Conservation (phyloP, 2,797 vertebrate genomes). For the Phrynocephalus forsythii region DNA sequence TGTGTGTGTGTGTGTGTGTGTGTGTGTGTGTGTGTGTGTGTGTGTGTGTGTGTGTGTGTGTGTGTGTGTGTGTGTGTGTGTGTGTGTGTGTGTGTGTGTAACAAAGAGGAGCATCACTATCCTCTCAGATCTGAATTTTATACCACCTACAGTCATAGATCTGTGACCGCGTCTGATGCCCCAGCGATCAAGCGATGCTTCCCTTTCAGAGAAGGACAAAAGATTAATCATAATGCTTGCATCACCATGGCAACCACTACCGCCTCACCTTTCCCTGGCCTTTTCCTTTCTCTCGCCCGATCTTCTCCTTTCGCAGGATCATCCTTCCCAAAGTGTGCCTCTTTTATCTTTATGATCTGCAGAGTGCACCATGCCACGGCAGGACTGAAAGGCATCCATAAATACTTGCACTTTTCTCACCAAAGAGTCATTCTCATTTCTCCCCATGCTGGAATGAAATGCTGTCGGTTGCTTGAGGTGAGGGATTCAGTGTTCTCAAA, state of each 20-base stretch:
- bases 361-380: background rate
- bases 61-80: no score
- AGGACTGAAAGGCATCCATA: background rate
- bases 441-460: background rate
- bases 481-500: background rate
- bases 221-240: slow-evolving; percentile 17
- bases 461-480: background rate
- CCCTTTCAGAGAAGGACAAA: slow-evolving; percentile 8
- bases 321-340: background rate
- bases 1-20: no score
- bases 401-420: background rate
- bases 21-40: no score
- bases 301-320: slow-evolving; percentile 10
- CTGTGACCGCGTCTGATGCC: background rate
- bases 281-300: background rate
- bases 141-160: background rate
- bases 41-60: no score
- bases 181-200: slow-evolving; percentile 2
- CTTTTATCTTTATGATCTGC: slow-evolving; percentile 5
- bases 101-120: background rate
- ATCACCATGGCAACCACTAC: slow-evolving; percentile 3
- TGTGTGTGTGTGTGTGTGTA: background rate
- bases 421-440: background rate
- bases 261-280: slow-evolving; percentile 20
- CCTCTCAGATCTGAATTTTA: background rate